Evolutionary conservation across 2,113 vertebrate genomes (phyloP).

Genomic region (Zosterops lateralis): DNA sequence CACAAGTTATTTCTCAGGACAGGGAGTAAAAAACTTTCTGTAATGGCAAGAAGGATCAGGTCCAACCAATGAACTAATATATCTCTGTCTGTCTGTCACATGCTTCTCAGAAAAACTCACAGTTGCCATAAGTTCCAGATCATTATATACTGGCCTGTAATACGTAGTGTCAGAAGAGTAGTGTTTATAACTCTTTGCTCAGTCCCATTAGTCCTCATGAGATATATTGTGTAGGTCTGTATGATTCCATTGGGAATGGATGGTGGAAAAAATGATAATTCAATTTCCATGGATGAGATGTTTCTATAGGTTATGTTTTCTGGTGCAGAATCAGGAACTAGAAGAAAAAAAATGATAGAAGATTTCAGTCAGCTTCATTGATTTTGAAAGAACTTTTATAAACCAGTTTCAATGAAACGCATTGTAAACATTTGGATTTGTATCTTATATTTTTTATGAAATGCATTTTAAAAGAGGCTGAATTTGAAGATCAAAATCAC

Average conservation of each 20-base stretch:
- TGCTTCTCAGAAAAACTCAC: neutral
- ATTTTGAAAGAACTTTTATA: neutral
- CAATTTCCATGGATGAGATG: slow-evolving; percentile 76
- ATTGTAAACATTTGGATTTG: neutral
- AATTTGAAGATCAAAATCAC: neutral
- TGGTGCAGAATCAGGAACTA: slow-evolving; percentile 77
- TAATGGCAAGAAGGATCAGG: neutral
- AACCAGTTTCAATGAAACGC: neutral
- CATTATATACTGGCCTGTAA: slow-evolving; percentile 71
- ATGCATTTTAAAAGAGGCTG: neutral
- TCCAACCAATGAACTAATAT: neutral
- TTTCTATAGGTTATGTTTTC: slow-evolving; percentile 78
- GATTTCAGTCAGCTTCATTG: neutral
- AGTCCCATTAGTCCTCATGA: slow-evolving; percentile 61
- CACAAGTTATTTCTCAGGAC: neutral
- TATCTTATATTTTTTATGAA: neutral
- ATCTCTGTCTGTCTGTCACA: neutral
- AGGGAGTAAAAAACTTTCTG: neutral
- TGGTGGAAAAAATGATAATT: slow-evolving; percentile 76
- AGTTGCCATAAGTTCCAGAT: neutral
- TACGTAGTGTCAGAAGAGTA: slow-evolving; percentile 43
- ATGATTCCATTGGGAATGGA: slow-evolving; percentile 76
- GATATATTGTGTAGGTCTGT: slow-evolving; percentile 76
- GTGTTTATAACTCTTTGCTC: slow-evolving; percentile 71
- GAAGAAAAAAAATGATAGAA: slow-evolving; percentile 30